These are phyloP conservation scores for Sisyra nigra DNA, from an alignment of 2,888 invertebrate species.

Conservation along the genomic window DNA sequence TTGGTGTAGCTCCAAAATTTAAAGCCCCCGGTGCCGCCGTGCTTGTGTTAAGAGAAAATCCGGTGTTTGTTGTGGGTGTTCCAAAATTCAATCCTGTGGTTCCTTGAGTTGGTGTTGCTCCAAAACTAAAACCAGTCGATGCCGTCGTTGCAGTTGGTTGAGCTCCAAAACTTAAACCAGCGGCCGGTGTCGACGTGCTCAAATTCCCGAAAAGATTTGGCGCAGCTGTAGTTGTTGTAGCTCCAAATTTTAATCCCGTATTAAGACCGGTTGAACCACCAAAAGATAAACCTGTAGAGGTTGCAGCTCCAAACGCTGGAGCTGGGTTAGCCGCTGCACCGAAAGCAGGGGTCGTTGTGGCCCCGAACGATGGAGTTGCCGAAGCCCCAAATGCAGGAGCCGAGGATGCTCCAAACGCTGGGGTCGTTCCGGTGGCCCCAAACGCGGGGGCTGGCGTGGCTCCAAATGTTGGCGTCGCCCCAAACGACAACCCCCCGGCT, in stretches of 20 bases:
- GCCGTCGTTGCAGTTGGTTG: constrained; percentile 10
- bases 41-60: constrained; percentile 1
- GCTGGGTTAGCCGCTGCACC: background rate
- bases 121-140: constrained; percentile 14
- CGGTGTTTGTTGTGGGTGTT: constrained; percentile 10
- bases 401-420: constrained; percentile 6
- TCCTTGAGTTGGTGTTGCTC: constrained; percentile 14
- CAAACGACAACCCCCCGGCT: constrained; percentile 9
- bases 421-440: constrained; percentile 10
- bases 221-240: background rate
- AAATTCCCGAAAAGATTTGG: constrained; percentile 2
- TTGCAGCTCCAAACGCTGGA: constrained; percentile 6
- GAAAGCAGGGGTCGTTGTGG: background rate
- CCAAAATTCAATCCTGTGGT: constrained; percentile 13
- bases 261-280: background rate
- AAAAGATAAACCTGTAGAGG: constrained; percentile 5
- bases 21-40: background rate
- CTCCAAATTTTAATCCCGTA: constrained; percentile 6
- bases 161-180: constrained; percentile 18
- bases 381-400: background rate
- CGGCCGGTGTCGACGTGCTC: constrained; percentile 13
- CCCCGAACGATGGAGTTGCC: background rate
- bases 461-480: constrained; percentile 1
- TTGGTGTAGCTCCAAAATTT: constrained; percentile 7
- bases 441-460: constrained; percentile 6